Evolutionary conservation across 2,888 invertebrate species (phyloP), one percentile per base, ranked within the genome.

Genomic region (Halictus quadricinctus): DNA sequence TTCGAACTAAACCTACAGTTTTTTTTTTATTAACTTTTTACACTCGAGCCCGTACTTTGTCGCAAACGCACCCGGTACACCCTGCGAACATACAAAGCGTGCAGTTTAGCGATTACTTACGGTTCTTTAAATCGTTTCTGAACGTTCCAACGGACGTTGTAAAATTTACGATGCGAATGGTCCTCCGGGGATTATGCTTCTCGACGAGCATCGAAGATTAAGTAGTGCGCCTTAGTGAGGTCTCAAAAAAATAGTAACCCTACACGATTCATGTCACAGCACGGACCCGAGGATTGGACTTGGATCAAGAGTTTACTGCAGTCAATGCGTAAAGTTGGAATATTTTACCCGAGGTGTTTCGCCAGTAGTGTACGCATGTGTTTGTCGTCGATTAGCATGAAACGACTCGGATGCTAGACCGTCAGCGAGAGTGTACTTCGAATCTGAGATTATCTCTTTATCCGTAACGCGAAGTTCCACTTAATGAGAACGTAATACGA

Each of bases 301-400:
- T 50, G 6, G 7, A 50, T 54, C 21, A 50, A 50, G 50, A 21
- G 21, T 54, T 8, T 8, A 21, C 21, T 15, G 29, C 29, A 29
- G 29, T 29, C 18, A 18, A 21, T 21, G 36, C 5, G 29, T 29
- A 29, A 29, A 29, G 15, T 48, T 4, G 1, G 12, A 58, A 4
- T 4, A n/a, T 58, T n/a, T n/a, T n/a, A 3, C n/a, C 58, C 12
- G 12, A 58, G 3, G 21, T 58, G 21, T 10, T 58, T 58, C 12
- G 10, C n/a, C 58, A n/a, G n/a, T 15, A 15, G 48, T 5, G 48
- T 15, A 48, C 48, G 15, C 48, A 48, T 48, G 18, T 50, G 50
- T 50, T 54, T 10, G n/a, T 79, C 80, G 87, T 88, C 88, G 81
- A 87, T 88, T 88, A 72, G 25, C 36, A 43, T n/a, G 54, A 82